Base-by-base conservation (phyloP, 2,113 vertebrate species). In the Platysteira castanea region DNA sequence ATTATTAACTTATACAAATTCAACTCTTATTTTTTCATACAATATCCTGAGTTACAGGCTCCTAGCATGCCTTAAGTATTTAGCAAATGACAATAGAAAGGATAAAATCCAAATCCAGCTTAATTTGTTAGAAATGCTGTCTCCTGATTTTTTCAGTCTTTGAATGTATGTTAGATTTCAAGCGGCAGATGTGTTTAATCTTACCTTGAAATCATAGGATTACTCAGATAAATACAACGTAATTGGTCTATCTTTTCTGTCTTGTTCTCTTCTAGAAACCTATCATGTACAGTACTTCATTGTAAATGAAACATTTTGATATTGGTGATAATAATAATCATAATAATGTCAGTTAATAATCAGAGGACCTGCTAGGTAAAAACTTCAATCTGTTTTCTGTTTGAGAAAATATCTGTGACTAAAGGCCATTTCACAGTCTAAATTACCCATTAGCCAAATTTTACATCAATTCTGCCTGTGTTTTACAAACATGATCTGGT, bases 161-260 rank as follows among this genome's bases (percentile, higher is more conserved):
- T 91, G 73, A 68, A 68, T 39, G 16, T 39, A 4, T 46, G 17
- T 79, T 83, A 57, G 23, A 60, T 87, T 95, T 69, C 3, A 2
- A 85, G 73, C 1, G 1, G 39, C 79, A 90, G 52, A 27, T 79
- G 47, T 68, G 65, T 54, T 88, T 90, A 90, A 69, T 85, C 68
- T 65, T 74, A 60, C 70, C 54, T 86, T 93, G 33, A 94, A 96
- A 86, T 84, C 88, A 70, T 84, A 76, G 75, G 67, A 87, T 96
- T 96, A 64, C 41, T 68, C 20, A 64, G 27, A 75, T 44, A 33
- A 87, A 68, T 59, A 5, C 6, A 90, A 3, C 3, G 8, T 68
- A 57, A 81, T 85, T 77, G 30, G 3, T 80, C 44, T 53, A 11
- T 52, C 4, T 7, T 73, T 80, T 56, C 44, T 83, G 12, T 61